Base-by-base conservation (phyloP, 1,140 invertebrate species). In the Solen grandis region DNA sequence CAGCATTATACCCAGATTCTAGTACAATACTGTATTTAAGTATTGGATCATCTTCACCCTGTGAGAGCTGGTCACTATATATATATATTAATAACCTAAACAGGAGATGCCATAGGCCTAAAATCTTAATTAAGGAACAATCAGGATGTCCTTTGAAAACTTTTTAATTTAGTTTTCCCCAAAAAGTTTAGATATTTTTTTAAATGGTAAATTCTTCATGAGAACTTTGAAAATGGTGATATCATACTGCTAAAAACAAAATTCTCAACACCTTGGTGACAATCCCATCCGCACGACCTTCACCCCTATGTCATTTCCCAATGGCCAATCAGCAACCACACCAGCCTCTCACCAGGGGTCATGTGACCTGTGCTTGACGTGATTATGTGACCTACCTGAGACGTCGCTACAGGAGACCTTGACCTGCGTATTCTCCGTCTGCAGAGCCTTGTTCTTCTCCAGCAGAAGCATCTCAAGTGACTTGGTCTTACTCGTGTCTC, bases 401-500 rank as follows among this genome's bases (percentile, higher is more conserved):
- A 92, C 27, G 46, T 91, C 90, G 63, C 83, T 86, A 83, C 87
- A 91, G 82, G 85, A 78, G 31, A 92, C 84, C 83, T 93, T 93
- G 25, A 93, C 83, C 46, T 90, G 84, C 13, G 93, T 93, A 85
- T 93, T 93, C 81, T 94, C 93, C 31, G 90, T 89, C 87, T 95
- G 95, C 62, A 96, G 88, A 31, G 94, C 94, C 89, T 96, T 96
- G 82, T 95, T 95, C 85, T 96, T 95, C 91, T 96, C 96, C 89
- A 96, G 92, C 25, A 96, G 93, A 83, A 96, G 93, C 81, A 95
- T 94, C 91, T 97, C 96, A 80, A 97, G 93, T 74, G 95, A 95
- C 91, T 96, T 96, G 35, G 85, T 35, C 52, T 90, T 85, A 4
- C 74, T 50, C 33, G 81, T 55, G 60, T 81, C 83, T 13, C 81